These are phyloP conservation scores for Brachypteracias leptosomus DNA, from an alignment of 2,113 vertebrate species.

Conservation along the genomic window DNA sequence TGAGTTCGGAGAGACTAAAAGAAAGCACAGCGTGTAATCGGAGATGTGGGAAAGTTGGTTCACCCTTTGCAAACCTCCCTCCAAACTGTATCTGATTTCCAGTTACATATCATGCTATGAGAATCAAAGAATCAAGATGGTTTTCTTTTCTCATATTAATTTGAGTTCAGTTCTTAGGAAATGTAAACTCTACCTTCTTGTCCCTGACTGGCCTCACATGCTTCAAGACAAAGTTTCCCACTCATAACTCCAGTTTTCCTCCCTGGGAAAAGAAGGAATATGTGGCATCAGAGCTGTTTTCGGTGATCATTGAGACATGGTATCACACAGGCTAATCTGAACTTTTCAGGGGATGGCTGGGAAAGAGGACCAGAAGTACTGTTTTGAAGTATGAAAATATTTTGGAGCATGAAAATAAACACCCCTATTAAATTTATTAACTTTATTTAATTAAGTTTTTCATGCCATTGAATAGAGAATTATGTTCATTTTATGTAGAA, in stretches of 20 bases:
- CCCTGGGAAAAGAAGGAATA: not conserved
- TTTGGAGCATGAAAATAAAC: not conserved
- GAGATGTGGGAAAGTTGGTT: slow-evolving; percentile 51
- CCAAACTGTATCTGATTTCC: not conserved
- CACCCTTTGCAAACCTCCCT: not conserved
- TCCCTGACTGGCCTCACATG: not conserved
- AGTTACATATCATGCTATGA: not conserved
- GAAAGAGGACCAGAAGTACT: not conserved
- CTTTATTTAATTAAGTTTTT: not conserved
- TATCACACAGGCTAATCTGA: not conserved
- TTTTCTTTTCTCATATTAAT: not conserved
- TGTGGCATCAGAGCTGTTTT: not conserved
- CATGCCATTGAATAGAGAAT: not conserved
- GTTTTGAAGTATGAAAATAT: not conserved
- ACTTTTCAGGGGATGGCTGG: not conserved
- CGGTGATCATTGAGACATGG: not conserved
- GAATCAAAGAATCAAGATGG: not conserved
- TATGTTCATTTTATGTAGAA: not conserved
- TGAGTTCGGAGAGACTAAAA: not conserved
- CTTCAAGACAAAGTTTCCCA: not conserved
- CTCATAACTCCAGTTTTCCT: not conserved
- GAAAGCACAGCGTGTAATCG: not conserved
- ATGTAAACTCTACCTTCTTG: not conserved
- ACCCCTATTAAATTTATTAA: not conserved
- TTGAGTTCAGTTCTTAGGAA: not conserved